These are phyloP conservation scores for Drosophila lini DNA, from an alignment of 1,140 invertebrate species.

Conservation along the genomic window DNA sequence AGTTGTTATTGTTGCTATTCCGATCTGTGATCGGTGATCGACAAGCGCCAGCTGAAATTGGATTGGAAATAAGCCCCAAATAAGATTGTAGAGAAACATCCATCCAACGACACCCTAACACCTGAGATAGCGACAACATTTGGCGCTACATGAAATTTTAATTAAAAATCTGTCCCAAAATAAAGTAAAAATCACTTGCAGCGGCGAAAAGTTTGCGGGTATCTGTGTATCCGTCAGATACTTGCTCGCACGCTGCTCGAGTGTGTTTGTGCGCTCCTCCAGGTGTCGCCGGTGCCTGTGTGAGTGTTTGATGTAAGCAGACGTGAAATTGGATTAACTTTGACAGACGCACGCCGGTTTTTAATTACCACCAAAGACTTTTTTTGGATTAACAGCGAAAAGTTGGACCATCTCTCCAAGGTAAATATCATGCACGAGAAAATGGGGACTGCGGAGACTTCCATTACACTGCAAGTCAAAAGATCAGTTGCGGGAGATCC, in stretches of 20 bases:
- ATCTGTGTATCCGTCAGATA: constrained; percentile 54
- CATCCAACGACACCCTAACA: constrained; percentile 28
- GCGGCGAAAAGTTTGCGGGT: constrained; percentile 32
- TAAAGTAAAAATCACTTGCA: constrained; percentile 68
- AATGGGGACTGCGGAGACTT: constrained; percentile 14
- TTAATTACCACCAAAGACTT: constrained; percentile 68
- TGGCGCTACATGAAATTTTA: constrained; percentile 77
- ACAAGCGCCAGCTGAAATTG: constrained; percentile 74
- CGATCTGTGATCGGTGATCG: constrained; percentile 73
- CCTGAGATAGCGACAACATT: constrained; percentile 59
- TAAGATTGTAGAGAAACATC: constrained; percentile 20
- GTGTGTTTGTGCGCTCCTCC: constrained; percentile 28
- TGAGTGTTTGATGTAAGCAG: constrained; percentile 52
- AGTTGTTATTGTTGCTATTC: constrained; percentile 48
- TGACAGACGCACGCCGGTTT: constrained; percentile 73
- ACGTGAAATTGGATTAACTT: constrained; percentile 79
- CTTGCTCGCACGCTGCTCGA: constrained; percentile 5
- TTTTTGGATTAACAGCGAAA: constrained; percentile 63
- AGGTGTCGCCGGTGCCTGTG: constrained; percentile 25
- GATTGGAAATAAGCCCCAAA: constrained; percentile 42
- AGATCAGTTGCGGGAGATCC: constrained; percentile 41
- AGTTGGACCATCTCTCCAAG: constrained; percentile 41
- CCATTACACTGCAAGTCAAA: constrained; percentile 27
- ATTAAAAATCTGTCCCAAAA: constrained; percentile 80
- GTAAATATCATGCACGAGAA: constrained; percentile 25